phyloP scores from a whole-genome alignment of 1,140 invertebrate species.

The Zaprionus ghesquierei region DNA sequence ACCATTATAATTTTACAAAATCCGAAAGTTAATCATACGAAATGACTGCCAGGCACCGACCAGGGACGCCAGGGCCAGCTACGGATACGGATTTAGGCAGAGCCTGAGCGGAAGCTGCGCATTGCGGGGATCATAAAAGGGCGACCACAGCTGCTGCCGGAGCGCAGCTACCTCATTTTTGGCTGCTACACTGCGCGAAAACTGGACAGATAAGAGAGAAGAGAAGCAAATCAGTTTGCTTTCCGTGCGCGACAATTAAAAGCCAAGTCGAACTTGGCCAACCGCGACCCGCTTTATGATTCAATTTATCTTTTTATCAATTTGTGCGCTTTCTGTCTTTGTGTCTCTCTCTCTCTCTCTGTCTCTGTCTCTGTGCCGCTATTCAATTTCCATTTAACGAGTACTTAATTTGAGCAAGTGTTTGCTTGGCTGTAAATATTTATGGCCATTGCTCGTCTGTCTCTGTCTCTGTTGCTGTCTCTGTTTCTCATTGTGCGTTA shows the following conservation, averaged over 20 bases:
- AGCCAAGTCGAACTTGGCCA: slow-evolving; percentile 17
- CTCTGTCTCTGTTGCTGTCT: slow-evolving; percentile 8
- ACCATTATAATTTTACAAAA: slow-evolving; percentile 77
- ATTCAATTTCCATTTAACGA: slow-evolving; percentile 78
- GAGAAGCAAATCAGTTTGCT: slow-evolving; percentile 46
- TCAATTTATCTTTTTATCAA: slow-evolving; percentile 75
- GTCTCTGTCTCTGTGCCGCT: slow-evolving; percentile 16
- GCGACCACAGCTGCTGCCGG: slow-evolving; percentile 18
- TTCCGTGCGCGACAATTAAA: slow-evolving; percentile 49
- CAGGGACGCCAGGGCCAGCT: neutral
- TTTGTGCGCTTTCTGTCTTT: slow-evolving; percentile 42
- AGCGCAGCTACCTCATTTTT: neutral
- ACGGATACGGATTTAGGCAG: neutral
- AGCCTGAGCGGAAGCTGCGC: slow-evolving; percentile 36
- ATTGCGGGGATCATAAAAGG: slow-evolving; percentile 53
- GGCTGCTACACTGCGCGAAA: neutral
- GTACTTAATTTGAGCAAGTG: slow-evolving; percentile 80
- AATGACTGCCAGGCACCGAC: slow-evolving; percentile 41
- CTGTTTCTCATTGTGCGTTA: slow-evolving; percentile 26
- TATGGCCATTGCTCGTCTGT: slow-evolving; percentile 57
- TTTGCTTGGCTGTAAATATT: slow-evolving; percentile 80
- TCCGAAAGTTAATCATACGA: slow-evolving; percentile 77
- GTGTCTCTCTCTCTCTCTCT: neutral
- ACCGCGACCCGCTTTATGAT: slow-evolving; percentile 46
- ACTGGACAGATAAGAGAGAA: neutral